phyloP scores from a whole-genome alignment of 1,140 invertebrate genomes.

The Panagrolaimus sp. region DNA sequence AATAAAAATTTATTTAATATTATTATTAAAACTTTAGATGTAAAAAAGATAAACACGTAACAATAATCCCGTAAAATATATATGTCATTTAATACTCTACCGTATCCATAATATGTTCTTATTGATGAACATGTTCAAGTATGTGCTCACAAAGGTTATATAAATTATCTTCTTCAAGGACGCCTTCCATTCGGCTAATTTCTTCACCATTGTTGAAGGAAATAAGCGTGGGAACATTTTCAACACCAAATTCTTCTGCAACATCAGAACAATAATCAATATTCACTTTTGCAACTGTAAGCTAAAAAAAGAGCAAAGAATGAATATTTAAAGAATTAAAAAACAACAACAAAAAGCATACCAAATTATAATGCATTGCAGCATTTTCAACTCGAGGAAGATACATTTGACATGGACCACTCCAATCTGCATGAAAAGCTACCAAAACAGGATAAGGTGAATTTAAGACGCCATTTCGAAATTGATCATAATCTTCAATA shows the following conservation, averaged over 20 bases:
- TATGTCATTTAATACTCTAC: too few species aligned
- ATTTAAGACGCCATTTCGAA: constrained; percentile 6
- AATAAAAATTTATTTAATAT: too few species aligned
- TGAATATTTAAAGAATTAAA: not conserved
- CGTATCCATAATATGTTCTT: too few species aligned
- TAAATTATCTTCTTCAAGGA: constrained; percentile 31
- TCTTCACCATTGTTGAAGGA: constrained; percentile 26
- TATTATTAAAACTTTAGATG: too few species aligned
- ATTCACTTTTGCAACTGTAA: constrained; percentile 31
- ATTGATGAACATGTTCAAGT: not conserved
- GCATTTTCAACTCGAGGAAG: constrained; percentile 25
- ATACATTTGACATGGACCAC: constrained; percentile 38
- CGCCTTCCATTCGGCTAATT: constrained; percentile 40
- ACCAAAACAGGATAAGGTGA: not conserved
- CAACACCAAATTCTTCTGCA: constrained; percentile 37
- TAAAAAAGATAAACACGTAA: too few species aligned
- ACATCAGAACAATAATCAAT: constrained; percentile 31
- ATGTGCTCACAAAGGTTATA: constrained; percentile 20
- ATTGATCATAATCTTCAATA: constrained; percentile 13
- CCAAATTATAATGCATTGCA: not conserved
- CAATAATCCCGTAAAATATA: too few species aligned
- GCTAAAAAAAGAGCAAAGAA: constrained; percentile 16
- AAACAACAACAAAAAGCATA: not conserved
- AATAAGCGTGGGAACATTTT: constrained; percentile 39
- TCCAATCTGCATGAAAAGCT: constrained; percentile 20